Evolutionary conservation across 2,888 invertebrate genomes (phyloP).

Genomic region (Perizoma affinitatum): DNA sequence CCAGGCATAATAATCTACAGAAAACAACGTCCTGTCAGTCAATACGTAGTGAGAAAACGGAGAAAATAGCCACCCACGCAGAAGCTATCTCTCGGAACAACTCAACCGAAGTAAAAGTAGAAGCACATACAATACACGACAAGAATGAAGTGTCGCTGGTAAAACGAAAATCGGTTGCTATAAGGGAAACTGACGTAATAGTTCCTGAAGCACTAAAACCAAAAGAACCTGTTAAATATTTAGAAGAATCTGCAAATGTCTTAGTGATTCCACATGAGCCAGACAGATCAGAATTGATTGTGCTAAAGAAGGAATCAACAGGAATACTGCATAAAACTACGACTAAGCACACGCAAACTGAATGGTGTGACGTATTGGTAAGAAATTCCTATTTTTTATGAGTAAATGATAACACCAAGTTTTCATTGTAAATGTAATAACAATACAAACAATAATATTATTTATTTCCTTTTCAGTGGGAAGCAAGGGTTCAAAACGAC

Average conservation of each 20-base stretch:
- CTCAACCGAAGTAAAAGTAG: slow-evolving; percentile 11
- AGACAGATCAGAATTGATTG: slow-evolving; percentile 11
- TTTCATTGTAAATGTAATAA: background rate
- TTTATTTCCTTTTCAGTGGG: slow-evolving; percentile 56
- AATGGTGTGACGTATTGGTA: slow-evolving; percentile 63
- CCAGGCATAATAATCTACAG: background rate
- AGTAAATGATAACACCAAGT: background rate
- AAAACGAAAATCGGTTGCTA: slow-evolving; percentile 33
- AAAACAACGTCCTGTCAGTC: slow-evolving; percentile 30
- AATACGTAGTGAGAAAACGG: slow-evolving; percentile 5
- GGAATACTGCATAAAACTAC: slow-evolving; percentile 18
- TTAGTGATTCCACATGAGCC: slow-evolving; percentile 5
- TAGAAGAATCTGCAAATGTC: slow-evolving; percentile 5
- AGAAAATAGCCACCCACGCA: slow-evolving; percentile 8
- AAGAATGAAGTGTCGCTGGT: slow-evolving; percentile 9
- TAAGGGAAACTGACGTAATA: slow-evolving; percentile 16
- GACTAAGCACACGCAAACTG: slow-evolving; percentile 58
- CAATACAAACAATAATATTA: background rate
- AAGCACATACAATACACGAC: slow-evolving; percentile 1
- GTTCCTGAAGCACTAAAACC: background rate
- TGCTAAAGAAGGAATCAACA: slow-evolving; percentile 21
- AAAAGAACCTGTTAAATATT: background rate
- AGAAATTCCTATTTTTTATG: slow-evolving; percentile 29
- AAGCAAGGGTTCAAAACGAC: slow-evolving; percentile 57
- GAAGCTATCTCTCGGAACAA: slow-evolving; percentile 8